These are phyloP conservation scores for Melierax canorus DNA, from an alignment of 2,113 vertebrate species.

Conservation along the genomic window DNA sequence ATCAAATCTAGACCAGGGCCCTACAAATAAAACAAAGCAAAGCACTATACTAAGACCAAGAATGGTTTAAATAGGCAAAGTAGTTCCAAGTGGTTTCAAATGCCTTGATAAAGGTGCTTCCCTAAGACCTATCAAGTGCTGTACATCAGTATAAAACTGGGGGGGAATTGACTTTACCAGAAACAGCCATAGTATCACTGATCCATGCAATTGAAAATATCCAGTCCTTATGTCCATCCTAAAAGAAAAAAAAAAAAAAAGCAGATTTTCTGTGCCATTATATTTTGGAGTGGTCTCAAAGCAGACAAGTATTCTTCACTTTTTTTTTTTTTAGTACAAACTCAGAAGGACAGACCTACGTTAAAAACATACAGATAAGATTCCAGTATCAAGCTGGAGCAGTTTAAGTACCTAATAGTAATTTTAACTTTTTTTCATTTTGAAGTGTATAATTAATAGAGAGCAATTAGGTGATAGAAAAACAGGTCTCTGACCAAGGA, in stretches of 20 bases:
- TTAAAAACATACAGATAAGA: not conserved
- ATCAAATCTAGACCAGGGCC: too few relatives aligned
- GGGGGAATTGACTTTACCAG: slow-evolving; percentile 78
- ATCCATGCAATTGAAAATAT: slow-evolving; percentile 99
- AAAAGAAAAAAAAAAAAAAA: not conserved
- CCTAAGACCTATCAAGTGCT: not conserved
- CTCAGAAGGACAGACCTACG: not conserved
- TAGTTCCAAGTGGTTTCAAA: not conserved
- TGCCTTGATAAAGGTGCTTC: not conserved
- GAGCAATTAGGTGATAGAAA: not conserved
- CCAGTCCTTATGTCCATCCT: slow-evolving; percentile 99
- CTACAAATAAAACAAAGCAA: too few relatives aligned
- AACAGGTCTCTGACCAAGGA: not conserved
- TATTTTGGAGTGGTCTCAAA: not conserved
- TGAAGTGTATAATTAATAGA: not conserved
- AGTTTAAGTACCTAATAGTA: not conserved
- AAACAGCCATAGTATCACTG: slow-evolving; percentile 95
- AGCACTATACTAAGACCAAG: too few relatives aligned
- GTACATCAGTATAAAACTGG: not conserved
- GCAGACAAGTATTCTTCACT: not conserved
- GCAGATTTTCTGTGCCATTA: not conserved
- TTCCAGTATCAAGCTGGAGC: not conserved
- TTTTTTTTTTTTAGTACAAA: not conserved
- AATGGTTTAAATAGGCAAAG: not conserved
- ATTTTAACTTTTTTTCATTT: not conserved